Evolutionary conservation across 2,797 vertebrate genomes (phyloP), one percentile per base, ranked within the genome.

Genomic region (Coregonus suidteri): DNA sequence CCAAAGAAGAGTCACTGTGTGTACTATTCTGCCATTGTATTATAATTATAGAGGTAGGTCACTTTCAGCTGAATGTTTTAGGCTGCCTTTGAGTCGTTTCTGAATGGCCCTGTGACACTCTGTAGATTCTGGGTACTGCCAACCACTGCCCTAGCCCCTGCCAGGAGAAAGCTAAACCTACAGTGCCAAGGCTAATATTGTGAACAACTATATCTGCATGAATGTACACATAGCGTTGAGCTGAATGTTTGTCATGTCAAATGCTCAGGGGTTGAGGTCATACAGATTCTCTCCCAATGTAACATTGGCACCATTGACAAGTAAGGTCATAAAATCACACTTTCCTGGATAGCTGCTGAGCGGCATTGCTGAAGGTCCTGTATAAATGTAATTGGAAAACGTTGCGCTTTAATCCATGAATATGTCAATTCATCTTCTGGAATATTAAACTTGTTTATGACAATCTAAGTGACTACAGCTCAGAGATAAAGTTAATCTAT

Each of bases 391-490:
- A 47, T 9, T 47, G 41, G 41, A 47, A 9, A 47, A 47, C 0
- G 7, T 47, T 41, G 37, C 6, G 37, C 37, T 41, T 41, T 7
- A 41, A 41, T 7, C 37, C 37, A 41, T 41, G 2, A 41, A 41
- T 41, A 25, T 25, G 25, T n/a, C 59, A 53, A 81, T 77, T 76
- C 9, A 71, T 14, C 70, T 71, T 84, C 65, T n/a, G 53, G 62
- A 14, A 37, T 34, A 37, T 47, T 3, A 47, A 9, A 47, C 7
- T 47, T 47, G 41, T 47, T 34, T 34, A 34, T 34, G 31, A 34
- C 31, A 34, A 2, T 34, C 31, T 34, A 34, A 34, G 31, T 34
- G 31, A 34, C 31, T 2, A 47, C 41, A 47, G 9, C 41, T 47
- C 41, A 47, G 7, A 47, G 2, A 47, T 47, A 9, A 47, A 47